Conservation (phyloP, 2,113 vertebrate species). For the Nettapus auritus region DNA sequence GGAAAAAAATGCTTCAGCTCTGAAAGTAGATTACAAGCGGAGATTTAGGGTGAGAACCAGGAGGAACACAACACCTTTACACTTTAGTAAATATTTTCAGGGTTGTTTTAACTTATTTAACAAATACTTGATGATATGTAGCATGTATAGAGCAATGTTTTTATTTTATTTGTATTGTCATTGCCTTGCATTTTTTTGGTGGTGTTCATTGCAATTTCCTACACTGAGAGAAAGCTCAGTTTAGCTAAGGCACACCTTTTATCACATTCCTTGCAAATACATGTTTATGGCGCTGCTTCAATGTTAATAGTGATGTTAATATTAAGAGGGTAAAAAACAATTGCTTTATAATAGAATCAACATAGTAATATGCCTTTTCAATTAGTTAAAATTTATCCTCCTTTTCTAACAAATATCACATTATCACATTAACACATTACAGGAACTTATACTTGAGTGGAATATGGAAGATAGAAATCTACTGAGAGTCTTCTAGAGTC, state of each 20-base stretch:
- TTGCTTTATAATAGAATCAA: background rate
- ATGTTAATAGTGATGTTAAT: background rate
- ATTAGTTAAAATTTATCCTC: background rate
- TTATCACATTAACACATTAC: background rate
- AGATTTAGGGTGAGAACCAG: background rate
- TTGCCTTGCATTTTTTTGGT: background rate
- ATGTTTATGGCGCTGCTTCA: background rate
- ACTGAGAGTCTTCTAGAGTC: background rate
- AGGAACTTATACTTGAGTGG: background rate
- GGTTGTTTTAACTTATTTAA: background rate
- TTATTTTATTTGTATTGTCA: background rate
- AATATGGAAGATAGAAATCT: background rate
- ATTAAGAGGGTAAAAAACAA: background rate
- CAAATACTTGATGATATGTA: rapidly evolving
- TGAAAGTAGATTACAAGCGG: background rate
- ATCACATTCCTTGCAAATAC: background rate
- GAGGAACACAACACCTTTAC: background rate
- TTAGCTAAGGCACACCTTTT: background rate
- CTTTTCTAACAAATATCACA: background rate
- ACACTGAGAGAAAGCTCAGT: background rate
- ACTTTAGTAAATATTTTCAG: rapidly evolving
- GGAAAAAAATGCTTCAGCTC: background rate
- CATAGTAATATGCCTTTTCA: background rate
- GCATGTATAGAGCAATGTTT: rapidly evolving
- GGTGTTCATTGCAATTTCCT: background rate